Base-by-base conservation (phyloP, 2,797 vertebrate genomes). In the Pseudochirops cupreus region DNA sequence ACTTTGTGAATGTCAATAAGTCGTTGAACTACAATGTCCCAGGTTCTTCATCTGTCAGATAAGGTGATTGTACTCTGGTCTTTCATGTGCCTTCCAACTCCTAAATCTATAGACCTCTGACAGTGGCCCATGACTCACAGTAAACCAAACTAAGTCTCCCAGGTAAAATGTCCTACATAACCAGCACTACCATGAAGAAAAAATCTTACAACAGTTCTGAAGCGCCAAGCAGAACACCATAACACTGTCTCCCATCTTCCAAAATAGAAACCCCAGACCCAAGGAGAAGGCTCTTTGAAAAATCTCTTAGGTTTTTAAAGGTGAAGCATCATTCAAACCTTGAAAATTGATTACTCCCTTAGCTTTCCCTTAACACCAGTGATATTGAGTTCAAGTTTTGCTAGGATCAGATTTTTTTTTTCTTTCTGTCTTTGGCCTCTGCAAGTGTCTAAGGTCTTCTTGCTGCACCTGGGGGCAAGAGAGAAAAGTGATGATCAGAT, bases 401-500 rank as follows among this genome's bases (percentile, higher is more conserved):
- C 2, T 21, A 16, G 54, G 39, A 26, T 52, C 39, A 26, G 46
- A 50, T 62, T 58, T 50, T 74, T 94, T 50, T 28, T 0, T 57
- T 56, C 52, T 94, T 33, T 53, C 9, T 18, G 7, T 90, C 62
- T 1, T 50, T 54, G 56, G 50, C 39, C 55, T n/a, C 52, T 57
- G 54, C 56, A 59, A 92, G 56, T n/a, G 3, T n/a, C 56, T 53
- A 26, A 90, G 55, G 92, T 92, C 62, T 87, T 50, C 29, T 0
- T 0, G 89, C 54, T 50, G 28, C 3, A 53, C 29, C 13, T 92
- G 59, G 87, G 93, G 93, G 87, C 29, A 59, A 93, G 59, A 58
- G 18, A 94, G 90, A 50, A 21, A 21, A 94, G 52, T 87, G 52
- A 28, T 7, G 0, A 95, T 93, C 62, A 95, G 92, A 93, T 90